phyloP scores from a whole-genome alignment of 2,797 vertebrate genomes.

The Sternotherus odoratus region DNA sequence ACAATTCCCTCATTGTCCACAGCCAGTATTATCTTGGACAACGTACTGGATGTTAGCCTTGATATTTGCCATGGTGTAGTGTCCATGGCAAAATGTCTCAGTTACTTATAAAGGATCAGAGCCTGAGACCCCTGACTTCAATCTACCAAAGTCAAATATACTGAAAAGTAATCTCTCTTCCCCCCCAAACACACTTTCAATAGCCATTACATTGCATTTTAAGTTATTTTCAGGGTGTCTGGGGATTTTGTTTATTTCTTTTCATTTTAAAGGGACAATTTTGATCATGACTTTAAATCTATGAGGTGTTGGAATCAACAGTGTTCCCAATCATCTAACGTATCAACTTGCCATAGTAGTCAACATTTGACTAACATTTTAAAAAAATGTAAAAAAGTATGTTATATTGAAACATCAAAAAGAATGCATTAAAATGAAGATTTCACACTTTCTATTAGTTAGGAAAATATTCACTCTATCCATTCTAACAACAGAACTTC shows the following conservation, averaged over 20 bases:
- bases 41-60: background rate
- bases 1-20: background rate
- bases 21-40: background rate
- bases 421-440: background rate
- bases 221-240: background rate
- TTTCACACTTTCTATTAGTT: background rate
- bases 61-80: background rate
- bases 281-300: background rate
- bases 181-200: background rate
- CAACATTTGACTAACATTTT: background rate
- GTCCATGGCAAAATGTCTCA: background rate
- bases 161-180: background rate
- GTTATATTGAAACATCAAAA: background rate
- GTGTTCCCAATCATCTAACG: background rate
- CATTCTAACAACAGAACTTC: background rate
- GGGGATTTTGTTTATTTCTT: background rate
- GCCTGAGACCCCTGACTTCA: background rate
- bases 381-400: background rate
- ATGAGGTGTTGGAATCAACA: background rate
- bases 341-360: background rate
- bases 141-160: background rate
- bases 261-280: background rate
- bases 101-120: background rate
- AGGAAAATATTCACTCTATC: background rate
- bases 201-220: background rate